Base-by-base conservation (phyloP, 2,888 invertebrate genomes). In the Hylaea fasciaria region DNA sequence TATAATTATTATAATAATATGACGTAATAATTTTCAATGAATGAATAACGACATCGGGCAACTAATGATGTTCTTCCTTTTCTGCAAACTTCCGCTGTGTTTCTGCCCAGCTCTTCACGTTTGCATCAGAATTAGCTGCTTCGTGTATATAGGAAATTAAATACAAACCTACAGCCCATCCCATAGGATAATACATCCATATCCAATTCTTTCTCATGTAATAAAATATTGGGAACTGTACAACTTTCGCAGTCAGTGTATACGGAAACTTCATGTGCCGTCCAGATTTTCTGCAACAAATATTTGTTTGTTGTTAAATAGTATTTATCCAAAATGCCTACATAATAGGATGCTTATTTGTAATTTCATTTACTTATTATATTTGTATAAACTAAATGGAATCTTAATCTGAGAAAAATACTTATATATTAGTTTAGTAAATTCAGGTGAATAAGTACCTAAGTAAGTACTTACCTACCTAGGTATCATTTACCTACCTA, bases 211-310 rank as follows among this genome's bases (percentile, higher is more conserved):
- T 94, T 73, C 95, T 94, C 71, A 94, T 85, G 77, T 97, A 95
- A 78, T 87, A 93, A 78, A 94, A 95, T 65, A 92, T 92, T n/a
- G 98, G 98, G 78, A 97, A 98, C 78, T 96, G 96, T 8, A 94
- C 95, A 5, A 97, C 72, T 89, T 97, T 97, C 0, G 97, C 96
- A 0, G 95, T 87, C 29, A 95, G 81, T 0, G 97, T 97, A 83
- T 97, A 97, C 0, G 98, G 97, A 83, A 90, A 98, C 82, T 95
- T 97, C 97, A 97, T 97, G 49, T 95, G 95, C 59, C 96, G 94
- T 56, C 94, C 93, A 54, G 91, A 88, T 73, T 89, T 89, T 29
- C 91, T 91, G 81, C 12, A 41, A 17, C n/a, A n/a, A 39, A 40
- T n/a, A 48, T 35, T 14, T 13, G 16, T 3, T 22, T 22, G 3